phyloP scores from a whole-genome alignment of 2,888 invertebrate genomes.

The Mamestra brassicae region DNA sequence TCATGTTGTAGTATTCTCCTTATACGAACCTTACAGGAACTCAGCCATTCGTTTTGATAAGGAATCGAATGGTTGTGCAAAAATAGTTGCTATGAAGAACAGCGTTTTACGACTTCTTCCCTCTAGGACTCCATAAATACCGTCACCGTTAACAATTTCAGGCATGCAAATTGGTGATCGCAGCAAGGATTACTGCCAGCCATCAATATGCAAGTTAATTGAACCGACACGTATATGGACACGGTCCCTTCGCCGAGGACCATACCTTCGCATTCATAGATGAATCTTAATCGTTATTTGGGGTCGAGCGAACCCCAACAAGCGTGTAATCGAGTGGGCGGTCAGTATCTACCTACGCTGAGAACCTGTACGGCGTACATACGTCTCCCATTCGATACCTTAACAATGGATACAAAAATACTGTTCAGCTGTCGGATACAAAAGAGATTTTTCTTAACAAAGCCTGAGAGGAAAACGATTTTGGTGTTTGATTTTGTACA shows the following conservation, averaged over 20 bases:
- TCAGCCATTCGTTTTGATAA: too few relatives aligned
- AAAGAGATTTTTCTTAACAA: constrained; percentile 42
- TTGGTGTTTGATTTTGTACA: constrained; percentile 41
- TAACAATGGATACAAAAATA: constrained; percentile 37
- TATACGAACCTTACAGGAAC: too few relatives aligned
- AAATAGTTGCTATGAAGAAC: background rate
- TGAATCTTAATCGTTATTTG: constrained; percentile 45
- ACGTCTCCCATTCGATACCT: constrained; percentile 14
- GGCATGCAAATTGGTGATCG: constrained; percentile 41
- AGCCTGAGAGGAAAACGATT: constrained; percentile 30
- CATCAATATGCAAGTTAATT: constrained; percentile 52
- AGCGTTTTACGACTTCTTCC: background rate
- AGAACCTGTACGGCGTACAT: constrained; percentile 27
- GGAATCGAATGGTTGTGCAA: too few relatives aligned
- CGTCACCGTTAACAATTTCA: constrained; percentile 10
- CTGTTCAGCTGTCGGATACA: constrained; percentile 26
- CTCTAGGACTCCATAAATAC: background rate
- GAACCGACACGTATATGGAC: constrained; percentile 22
- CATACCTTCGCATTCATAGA: constrained; percentile 31
- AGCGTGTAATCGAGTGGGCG: constrained; percentile 45
- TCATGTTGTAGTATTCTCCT: too few relatives aligned
- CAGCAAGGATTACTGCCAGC: constrained; percentile 17
- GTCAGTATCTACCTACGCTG: constrained; percentile 23
- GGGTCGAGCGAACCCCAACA: constrained; percentile 46
- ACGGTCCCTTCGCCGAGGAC: constrained; percentile 15